Evolutionary conservation across 2,797 vertebrate genomes (phyloP), one percentile per base, ranked within the genome.

Genomic region (Anolis apletophallus): DNA sequence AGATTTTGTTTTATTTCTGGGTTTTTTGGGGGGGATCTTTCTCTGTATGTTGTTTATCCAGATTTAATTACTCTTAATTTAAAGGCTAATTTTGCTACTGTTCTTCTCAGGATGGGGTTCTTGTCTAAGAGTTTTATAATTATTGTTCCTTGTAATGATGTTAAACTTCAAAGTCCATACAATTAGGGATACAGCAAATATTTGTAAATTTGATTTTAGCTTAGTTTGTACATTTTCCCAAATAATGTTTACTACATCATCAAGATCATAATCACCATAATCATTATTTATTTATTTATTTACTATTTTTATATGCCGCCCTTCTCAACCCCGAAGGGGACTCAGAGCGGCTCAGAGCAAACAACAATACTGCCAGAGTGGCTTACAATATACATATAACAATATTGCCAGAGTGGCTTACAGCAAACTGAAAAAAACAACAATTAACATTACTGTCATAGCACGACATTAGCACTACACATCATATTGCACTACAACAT

Each of bases 51-150:
- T 87, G 54, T 64, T 78, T 72, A 52, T 23, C 32, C 36, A 72
- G 54, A n/a, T 78, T 61, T 87, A 55, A 87, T 50, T 34, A 72
- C 13, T 72, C n/a, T 78, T 72, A 71, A 77, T 78, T 73, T 13
- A 55, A 77, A 87, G 14, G 23, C 13, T n/a, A 59, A 9, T 83
- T 61, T 74, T 23, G 19, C 52, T 69, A 46, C 67, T 71, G n/a
- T 69, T 83, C 55, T 26, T 83, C 21, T 17, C 21, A 32, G 23
- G 10, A 36, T 72, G n/a, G 40, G 29, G 17, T 40, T 59, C 3
- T 68, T 13, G n/a, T 52, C 36, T 17, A 16, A 72, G 34, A 87
- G 21, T 17, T 16, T 78, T 71, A 50, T 36, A 52, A 29, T 76
- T n/a, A 52, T 78, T 76, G 50, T 77, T 77, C 2, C 14, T 69